Percentiles rank a stretch among this genome's conserved stretches.
Evolutionary conservation across 2,888 invertebrate genomes (phyloP).

Genomic region (Leucoma salicis): DNA sequence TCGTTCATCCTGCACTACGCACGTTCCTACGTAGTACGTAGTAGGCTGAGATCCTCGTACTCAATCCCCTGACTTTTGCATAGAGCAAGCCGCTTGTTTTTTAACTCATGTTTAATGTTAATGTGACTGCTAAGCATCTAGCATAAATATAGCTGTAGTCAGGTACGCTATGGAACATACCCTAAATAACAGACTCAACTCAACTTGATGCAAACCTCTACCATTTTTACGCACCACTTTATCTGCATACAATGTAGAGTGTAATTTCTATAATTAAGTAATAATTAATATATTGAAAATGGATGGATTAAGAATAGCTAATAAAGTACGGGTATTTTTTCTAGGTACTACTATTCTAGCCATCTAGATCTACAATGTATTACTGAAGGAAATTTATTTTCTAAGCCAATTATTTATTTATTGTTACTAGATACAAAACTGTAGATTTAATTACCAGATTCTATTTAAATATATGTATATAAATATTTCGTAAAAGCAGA

Average conservation of each 20-base stretch:
- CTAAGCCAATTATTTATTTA: slow-evolving; percentile 38
- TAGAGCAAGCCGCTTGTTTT: slow-evolving; percentile 42
- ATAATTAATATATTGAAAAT: slow-evolving; percentile 13
- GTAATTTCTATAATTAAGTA: slow-evolving; percentile 24
- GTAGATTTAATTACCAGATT: slow-evolving; percentile 14
- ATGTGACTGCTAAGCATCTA: slow-evolving; percentile 57
- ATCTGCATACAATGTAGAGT: slow-evolving; percentile 27
- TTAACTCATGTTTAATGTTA: slow-evolving; percentile 54
- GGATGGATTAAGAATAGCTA: slow-evolving; percentile 20
- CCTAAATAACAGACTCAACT: slow-evolving; percentile 26
- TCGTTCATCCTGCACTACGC: slow-evolving; percentile 45
- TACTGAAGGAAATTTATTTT: slow-evolving; percentile 34
- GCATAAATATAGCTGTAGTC: slow-evolving; percentile 46
- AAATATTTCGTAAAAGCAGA: slow-evolving; percentile 12
- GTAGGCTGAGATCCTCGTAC: background rate
- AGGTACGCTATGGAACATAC: slow-evolving; percentile 43
- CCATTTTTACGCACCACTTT: slow-evolving; percentile 21
- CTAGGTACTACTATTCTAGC: slow-evolving; percentile 42
- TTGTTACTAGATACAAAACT: slow-evolving; percentile 16
- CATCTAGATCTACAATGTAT: slow-evolving; percentile 42
- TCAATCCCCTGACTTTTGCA: slow-evolving; percentile 26
- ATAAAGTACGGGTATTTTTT: too few relatives aligned
- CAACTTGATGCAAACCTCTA: slow-evolving; percentile 32
- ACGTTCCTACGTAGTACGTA: slow-evolving; percentile 5
- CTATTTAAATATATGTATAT: slow-evolving; percentile 10